Percentiles rank a stretch among this genome's conserved stretches.
Evolutionary conservation across 2,797 vertebrate species (phyloP).

Genomic region (Siniperca obscura): DNA sequence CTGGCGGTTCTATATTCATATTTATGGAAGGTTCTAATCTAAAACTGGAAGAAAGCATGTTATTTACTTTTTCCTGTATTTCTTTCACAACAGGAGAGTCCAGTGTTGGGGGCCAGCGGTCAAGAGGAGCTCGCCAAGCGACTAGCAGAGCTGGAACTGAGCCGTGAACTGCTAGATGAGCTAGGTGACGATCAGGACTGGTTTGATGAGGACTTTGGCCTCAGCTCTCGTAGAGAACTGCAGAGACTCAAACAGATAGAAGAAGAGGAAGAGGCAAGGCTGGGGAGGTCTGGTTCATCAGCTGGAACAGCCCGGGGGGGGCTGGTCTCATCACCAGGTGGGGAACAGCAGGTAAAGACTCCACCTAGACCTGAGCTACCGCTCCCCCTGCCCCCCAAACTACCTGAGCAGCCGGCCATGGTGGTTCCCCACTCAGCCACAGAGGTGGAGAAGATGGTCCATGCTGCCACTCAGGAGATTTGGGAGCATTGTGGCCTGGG

Average conservation of each 20-base stretch:
- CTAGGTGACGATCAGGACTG: slow-evolving; percentile 96
- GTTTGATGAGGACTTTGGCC: slow-evolving; percentile 99
- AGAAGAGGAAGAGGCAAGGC: slow-evolving; percentile 63
- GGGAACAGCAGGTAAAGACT: slow-evolving; percentile 79
- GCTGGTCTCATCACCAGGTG: slow-evolving; percentile 76
- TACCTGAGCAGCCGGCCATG: slow-evolving; percentile 89
- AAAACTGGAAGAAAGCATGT: neutral
- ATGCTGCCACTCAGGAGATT: slow-evolving; percentile 89
- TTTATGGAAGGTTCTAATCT: slow-evolving; percentile 6
- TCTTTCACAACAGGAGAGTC: slow-evolving; percentile 88
- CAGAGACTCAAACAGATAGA: slow-evolving; percentile 84
- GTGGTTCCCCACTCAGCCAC: slow-evolving; percentile 90
- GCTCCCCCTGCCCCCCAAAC: slow-evolving; percentile 82
- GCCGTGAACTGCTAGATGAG: slow-evolving; percentile 89
- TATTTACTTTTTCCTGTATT: slow-evolving; percentile 16
- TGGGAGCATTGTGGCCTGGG: slow-evolving; percentile 90
- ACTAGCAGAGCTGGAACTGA: slow-evolving; percentile 94
- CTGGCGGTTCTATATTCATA: neutral
- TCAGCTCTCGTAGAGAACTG: slow-evolving; percentile 90
- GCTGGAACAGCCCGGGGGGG: slow-evolving; percentile 62
- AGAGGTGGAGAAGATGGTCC: slow-evolving; percentile 92
- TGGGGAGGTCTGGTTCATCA: slow-evolving; percentile 63
- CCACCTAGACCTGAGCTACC: slow-evolving; percentile 83
- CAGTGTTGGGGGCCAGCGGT: slow-evolving; percentile 91
- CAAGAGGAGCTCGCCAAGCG: slow-evolving; percentile 95